Conservation (phyloP, 1,140 invertebrate genomes). For the Pogonognathellus flavescens region DNA sequence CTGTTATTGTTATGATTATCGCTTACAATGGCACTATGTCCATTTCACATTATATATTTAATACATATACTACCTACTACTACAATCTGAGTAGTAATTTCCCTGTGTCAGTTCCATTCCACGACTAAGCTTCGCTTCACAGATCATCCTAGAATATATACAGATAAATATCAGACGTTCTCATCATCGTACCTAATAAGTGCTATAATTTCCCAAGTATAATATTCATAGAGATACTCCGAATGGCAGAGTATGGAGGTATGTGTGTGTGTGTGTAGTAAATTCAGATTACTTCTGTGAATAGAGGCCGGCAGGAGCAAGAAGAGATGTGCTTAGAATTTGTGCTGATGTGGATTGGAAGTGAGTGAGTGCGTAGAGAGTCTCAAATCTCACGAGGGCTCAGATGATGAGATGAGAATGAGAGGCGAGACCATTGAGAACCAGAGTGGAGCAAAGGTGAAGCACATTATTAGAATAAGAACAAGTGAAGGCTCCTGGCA, state of each 20-base stretch:
- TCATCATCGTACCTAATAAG: neutral
- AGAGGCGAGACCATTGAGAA: slow-evolving; percentile 24
- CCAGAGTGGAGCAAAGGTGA: slow-evolving; percentile 30
- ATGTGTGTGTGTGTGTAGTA: slow-evolving; percentile 11
- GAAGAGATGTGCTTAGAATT: slow-evolving; percentile 39
- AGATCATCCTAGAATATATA: too few species aligned
- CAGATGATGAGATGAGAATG: slow-evolving; percentile 50
- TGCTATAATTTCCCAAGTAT: neutral
- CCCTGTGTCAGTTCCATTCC: neutral
- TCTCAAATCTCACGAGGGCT: slow-evolving; percentile 29
- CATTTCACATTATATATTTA: neutral
- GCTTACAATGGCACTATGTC: slow-evolving; percentile 18
- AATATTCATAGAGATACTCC: neutral
- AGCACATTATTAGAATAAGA: slow-evolving; percentile 36
- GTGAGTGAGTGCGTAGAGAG: slow-evolving; percentile 6
- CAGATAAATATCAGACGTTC: too few species aligned
- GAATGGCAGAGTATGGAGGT: neutral
- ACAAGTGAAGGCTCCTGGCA: neutral
- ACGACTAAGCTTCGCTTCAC: too few species aligned
- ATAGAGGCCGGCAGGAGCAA: neutral
- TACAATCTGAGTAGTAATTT: neutral
- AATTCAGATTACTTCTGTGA: slow-evolving; percentile 45
- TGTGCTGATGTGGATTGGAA: slow-evolving; percentile 19
- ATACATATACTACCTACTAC: too few species aligned
- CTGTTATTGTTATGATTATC: slow-evolving; percentile 47